Base-by-base conservation (phyloP, 1,140 invertebrate species). In the Acromyrmex heyeri region DNA sequence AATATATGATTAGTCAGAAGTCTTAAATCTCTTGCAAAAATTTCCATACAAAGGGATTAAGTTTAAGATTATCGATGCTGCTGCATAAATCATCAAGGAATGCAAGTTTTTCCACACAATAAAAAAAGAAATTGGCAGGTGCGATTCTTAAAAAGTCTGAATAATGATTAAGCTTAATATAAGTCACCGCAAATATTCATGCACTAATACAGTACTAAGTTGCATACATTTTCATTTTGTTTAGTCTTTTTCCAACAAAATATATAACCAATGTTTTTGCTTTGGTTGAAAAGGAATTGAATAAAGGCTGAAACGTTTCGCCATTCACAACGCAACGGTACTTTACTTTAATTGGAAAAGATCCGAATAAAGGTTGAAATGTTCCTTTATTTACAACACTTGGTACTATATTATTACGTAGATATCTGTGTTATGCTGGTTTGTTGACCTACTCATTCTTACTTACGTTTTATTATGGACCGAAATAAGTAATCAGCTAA, bases 341-440 rank as follows among this genome's bases (percentile, higher is more conserved):
- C 65, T 69, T 69, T 69, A 69, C 65, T 69, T 69, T 69, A 69
- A 48, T 69, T 69, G 38, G 38, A 69, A 34, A 67, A 38, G 65
- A 69, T 69, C 21, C n/a, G 65, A 69, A 38, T 69, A 50, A 69
- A 69, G 65, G 21, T 69, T 69, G 65, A 69, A 24, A 69, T 48
- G 38, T 24, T 48, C 5, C 65, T 38, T 14, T 69, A 38, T 69
- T 69, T 69, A 48, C 21, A 24, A 48, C 21, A 24, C 38, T 38
- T 67, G 34, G 64, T 14, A 44, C 38, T 69, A 38, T 69, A 48
- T 69, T 21, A 69, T 69, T 48, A 69, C 65, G 38, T 18, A 24
- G 65, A 69, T 24, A 21, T 44, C n/a, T 48, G 12, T 21, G 34
- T 69, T 14, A 24, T 69, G n/a, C 21, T 50, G 21, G 5, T 14